A percentile compares a stretch with the other conserved stretches of the same genome.
phyloP scores from a whole-genome alignment of 2,797 vertebrate species.

The Cryptoblepharus egeriae region DNA sequence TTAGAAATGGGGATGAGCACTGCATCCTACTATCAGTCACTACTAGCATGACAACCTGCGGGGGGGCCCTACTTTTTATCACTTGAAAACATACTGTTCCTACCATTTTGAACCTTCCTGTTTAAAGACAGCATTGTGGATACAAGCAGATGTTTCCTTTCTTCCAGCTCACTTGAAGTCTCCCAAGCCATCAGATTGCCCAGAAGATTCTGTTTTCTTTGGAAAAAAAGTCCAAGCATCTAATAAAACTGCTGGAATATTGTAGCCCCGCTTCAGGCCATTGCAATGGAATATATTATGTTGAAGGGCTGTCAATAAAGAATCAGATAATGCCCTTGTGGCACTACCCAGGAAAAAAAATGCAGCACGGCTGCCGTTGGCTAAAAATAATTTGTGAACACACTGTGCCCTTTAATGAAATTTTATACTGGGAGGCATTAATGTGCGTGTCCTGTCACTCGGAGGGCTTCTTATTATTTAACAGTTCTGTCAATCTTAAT shows the following conservation, averaged over 20 bases:
- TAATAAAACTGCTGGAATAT: slow-evolving; percentile 10
- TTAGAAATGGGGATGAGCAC: too few relatives aligned
- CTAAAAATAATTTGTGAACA: slow-evolving; percentile 22
- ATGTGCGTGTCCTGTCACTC: background rate
- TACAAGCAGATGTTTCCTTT: background rate
- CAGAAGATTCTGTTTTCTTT: slow-evolving; percentile 1
- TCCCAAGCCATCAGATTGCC: background rate
- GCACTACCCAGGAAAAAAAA: background rate
- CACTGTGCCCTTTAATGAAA: slow-evolving; percentile 14
- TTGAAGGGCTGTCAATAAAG: slow-evolving; percentile 13
- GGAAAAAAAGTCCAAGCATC: background rate
- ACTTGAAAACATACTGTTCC: background rate
- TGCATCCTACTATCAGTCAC: too few relatives aligned
- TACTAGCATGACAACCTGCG: too few relatives aligned
- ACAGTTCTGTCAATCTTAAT: background rate
- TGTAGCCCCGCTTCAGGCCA: background rate
- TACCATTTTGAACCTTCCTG: background rate
- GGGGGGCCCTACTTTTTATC: too few relatives aligned
- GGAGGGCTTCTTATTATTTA: slow-evolving; percentile 14
- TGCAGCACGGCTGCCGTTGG: background rate
- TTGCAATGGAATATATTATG: slow-evolving; percentile 12
- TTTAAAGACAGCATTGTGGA: background rate
- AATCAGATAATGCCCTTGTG: slow-evolving; percentile 7
- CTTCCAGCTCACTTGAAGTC: background rate
- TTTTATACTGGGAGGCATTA: background rate